These are phyloP conservation scores for Margaritifera margaritifera DNA, from an alignment of 2,888 invertebrate genomes.

Conservation along the genomic window DNA sequence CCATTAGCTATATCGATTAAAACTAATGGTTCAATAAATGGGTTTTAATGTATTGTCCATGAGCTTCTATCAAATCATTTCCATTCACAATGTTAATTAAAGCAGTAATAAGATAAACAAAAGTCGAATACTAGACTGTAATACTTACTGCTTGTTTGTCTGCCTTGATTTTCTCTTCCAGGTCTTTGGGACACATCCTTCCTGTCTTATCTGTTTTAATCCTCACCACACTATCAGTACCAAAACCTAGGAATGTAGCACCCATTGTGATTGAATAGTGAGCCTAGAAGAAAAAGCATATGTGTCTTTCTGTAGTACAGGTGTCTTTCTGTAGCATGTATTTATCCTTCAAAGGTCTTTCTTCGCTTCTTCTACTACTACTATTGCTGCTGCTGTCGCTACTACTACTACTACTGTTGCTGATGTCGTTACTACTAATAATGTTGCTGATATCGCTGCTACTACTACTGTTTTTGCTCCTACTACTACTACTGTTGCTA, in stretches of 20 bases:
- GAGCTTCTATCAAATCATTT: background rate
- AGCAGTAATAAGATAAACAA: background rate
- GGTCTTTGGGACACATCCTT: conserved; percentile 80
- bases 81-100: background rate
- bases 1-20: too few relatives aligned
- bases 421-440: too few relatives aligned
- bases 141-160: conserved; percentile 40
- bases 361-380: too few relatives aligned
- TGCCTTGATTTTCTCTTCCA: conserved; percentile 78
- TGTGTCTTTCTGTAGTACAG: background rate
- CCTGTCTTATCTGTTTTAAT: conserved; percentile 82
- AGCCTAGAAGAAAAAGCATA: conserved; percentile 41
- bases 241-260: conserved; percentile 89
- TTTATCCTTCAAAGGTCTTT: background rate
- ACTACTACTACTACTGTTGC: too few relatives aligned
- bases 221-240: conserved; percentile 85
- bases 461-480: too few relatives aligned
- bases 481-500: too few relatives aligned
- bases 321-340: background rate
- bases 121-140: background rate
- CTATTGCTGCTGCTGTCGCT: too few relatives aligned
- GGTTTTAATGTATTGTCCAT: background rate
- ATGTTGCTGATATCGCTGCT: too few relatives aligned
- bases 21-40: background rate
- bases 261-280: conserved; percentile 92